Conservation (phyloP, 2,113 vertebrate species). For the Oostethus manadensis region DNA sequence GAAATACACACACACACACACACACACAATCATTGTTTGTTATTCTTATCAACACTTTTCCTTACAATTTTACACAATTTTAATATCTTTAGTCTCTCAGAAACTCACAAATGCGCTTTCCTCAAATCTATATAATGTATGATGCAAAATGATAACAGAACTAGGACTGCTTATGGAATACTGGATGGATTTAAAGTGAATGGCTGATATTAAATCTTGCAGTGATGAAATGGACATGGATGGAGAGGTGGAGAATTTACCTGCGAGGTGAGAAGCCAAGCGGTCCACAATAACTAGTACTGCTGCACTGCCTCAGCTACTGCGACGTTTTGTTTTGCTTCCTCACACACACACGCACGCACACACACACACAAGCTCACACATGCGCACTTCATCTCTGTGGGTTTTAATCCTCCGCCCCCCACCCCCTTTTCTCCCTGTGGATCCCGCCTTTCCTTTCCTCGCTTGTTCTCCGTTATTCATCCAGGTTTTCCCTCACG, state of each 20-base stretch:
- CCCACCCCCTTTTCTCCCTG: conserved; percentile 23
- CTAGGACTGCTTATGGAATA: not conserved
- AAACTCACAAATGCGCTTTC: conserved; percentile 15
- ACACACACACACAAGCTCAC: conserved; percentile 25
- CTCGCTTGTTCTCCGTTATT: conserved; percentile 35
- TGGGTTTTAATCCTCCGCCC: conserved; percentile 33
- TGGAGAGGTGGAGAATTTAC: conserved; percentile 39
- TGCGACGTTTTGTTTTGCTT: conserved; percentile 74
- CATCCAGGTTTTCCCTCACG: conserved; percentile 38
- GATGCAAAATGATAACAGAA: not conserved
- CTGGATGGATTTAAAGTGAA: not conserved
- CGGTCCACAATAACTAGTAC: conserved; percentile 33
- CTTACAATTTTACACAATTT: not conserved
- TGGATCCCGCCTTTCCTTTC: conserved; percentile 27
- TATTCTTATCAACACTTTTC: not conserved
- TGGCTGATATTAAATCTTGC: not conserved
- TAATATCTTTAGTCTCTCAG: conserved; percentile 9
- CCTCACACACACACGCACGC: conserved; percentile 27
- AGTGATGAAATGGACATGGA: not conserved
- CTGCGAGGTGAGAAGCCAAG: conserved; percentile 49
- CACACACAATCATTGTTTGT: conserved; percentile 1
- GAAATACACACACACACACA: conserved; percentile 9
- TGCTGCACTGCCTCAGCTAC: conserved; percentile 62
- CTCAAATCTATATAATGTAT: conserved; percentile 16
- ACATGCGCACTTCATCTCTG: conserved; percentile 52